Evolutionary conservation across 2,113 vertebrate genomes (phyloP), one percentile per base, ranked within the genome.

Genomic region (Chelonoidis abingdonii): DNA sequence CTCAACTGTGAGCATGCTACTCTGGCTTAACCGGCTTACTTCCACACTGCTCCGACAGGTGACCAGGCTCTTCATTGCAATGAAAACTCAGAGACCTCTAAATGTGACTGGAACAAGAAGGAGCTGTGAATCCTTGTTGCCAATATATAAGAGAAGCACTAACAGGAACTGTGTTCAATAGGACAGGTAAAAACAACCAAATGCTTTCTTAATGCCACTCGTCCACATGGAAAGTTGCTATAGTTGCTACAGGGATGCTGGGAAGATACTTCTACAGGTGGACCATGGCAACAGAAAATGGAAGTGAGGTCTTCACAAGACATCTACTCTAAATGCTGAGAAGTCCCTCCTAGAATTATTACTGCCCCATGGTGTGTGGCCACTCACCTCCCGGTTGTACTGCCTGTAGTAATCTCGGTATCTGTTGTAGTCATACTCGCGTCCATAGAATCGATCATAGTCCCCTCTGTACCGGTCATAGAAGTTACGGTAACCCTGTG

Each of bases 341-440:
- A 72, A 22, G 19, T n/a, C n/a, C n/a, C 65, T 38, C 35, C n/a
- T 38, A n/a, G 17, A 72, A 38, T 38, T 38, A 72, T 38, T 72
- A 38, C 35, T 44, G 75, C 24, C 24, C 13, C 4, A 1, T 49
- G 25, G 6, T 12, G 38, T 6, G 12, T 1, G 6, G 62, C 80
- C 76, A 96, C 98, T 97, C 65, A 99, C 98, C 96, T 98, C 98
- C 47, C 97, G 98, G n/a, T 96, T 97, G 94, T 98, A 98, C 41
- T 98, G 98, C 90, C 98, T 96, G 96, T 98, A 98, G 92, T 98
- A 98, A 85, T 98, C 98, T 84, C 98, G 97, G 97, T 98, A 98
- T 93, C 98, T 94, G 97, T 98, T 98, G 90, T 98, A 98, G 31
- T 98, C 98, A 7, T 98, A 98, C 89, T 98, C 97, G 7, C 97